These are phyloP conservation scores for Microcaecilia unicolor DNA, from an alignment of 2,797 vertebrate species.

Conservation along the genomic window DNA sequence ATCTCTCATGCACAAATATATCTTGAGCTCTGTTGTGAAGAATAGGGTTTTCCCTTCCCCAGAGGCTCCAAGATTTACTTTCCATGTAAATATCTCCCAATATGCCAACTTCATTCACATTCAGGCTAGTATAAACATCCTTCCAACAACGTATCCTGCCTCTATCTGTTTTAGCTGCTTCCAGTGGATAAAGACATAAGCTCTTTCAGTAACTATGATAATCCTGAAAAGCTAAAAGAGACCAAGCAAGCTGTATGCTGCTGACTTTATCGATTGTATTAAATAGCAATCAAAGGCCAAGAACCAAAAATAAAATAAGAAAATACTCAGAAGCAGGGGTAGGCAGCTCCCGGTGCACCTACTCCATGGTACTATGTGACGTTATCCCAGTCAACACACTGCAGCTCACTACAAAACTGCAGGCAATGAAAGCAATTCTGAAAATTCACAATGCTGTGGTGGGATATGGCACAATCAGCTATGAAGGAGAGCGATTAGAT, in stretches of 20 bases:
- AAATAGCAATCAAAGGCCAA: constrained; percentile 23
- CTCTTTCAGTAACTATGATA: constrained; percentile 20
- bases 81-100: constrained; percentile 18
- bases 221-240: constrained; percentile 20
- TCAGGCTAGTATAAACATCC: constrained; percentile 5
- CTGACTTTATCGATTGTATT: constrained; percentile 28
- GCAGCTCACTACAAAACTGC: too few relatives aligned
- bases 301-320: constrained; percentile 5
- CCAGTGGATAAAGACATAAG: constrained; percentile 27
- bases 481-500: too few relatives aligned
- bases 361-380: too few relatives aligned
- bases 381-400: too few relatives aligned
- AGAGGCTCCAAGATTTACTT: background rate
- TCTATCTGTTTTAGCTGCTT: constrained; percentile 16
- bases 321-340: too few relatives aligned
- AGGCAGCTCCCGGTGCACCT: too few relatives aligned
- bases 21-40: constrained; percentile 5
- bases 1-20: background rate
- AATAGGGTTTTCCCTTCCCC: background rate
- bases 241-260: constrained; percentile 7
- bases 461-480: too few relatives aligned
- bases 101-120: constrained; percentile 5
- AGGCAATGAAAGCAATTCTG: too few relatives aligned
- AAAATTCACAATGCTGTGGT: too few relatives aligned
- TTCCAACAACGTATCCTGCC: constrained; percentile 4